phyloP scores from a whole-genome alignment of 2,113 vertebrate species.

The Bos javanicus region DNA sequence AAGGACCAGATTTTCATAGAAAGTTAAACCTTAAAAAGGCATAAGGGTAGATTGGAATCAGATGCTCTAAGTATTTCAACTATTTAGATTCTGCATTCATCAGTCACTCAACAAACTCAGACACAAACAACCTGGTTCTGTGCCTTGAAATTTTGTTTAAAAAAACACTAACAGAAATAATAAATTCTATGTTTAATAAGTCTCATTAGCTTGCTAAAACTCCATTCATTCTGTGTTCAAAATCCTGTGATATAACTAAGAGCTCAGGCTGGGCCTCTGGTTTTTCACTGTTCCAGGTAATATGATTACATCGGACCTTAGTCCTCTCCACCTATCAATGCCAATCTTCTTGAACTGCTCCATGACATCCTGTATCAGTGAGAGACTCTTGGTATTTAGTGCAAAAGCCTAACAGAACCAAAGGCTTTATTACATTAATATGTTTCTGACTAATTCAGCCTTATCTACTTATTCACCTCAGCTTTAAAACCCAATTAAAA shows the following conservation, averaged over 20 bases:
- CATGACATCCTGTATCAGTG: slow-evolving; percentile 58
- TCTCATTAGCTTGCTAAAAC: slow-evolving; percentile 5
- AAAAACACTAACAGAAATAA: not conserved
- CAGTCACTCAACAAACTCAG: not conserved
- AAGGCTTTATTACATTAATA: slow-evolving; percentile 84
- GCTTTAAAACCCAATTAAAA: slow-evolving; percentile 90
- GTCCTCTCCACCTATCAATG: slow-evolving; percentile 78
- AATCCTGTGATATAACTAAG: not conserved
- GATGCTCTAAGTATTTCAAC: not conserved
- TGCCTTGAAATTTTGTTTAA: slow-evolving; percentile 1
- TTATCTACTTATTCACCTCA: slow-evolving; percentile 84
- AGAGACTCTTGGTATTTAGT: slow-evolving; percentile 65
- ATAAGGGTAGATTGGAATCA: not conserved
- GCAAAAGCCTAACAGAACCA: slow-evolving; percentile 74
- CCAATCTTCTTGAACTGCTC: slow-evolving; percentile 75
- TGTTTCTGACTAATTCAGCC: slow-evolving; percentile 85
- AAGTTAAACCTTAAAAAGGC: slow-evolving; percentile 33
- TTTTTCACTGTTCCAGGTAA: slow-evolving; percentile 73
- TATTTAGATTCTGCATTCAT: not conserved
- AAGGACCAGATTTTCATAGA: not conserved
- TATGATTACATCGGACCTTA: slow-evolving; percentile 72
- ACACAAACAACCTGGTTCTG: not conserved
- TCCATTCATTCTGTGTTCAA: not conserved
- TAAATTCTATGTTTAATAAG: not conserved
- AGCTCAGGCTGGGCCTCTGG: slow-evolving; percentile 44